Evolutionary conservation across 92 coral and sea anemone species (phyloP).

Genomic region (Diadumene lineata): DNA sequence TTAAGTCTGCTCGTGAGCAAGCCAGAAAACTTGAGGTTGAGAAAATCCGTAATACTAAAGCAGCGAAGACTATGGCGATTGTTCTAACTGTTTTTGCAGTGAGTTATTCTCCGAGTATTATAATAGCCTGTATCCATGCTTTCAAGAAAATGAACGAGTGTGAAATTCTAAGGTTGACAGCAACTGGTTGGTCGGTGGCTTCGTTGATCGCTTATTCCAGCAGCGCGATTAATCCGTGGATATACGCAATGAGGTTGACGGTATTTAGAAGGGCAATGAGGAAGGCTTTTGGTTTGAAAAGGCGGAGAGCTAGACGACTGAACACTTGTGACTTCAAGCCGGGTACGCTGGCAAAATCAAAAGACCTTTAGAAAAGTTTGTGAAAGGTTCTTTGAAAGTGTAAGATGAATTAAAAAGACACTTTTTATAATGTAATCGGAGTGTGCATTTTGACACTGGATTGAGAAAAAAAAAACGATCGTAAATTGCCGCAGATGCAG

Average conservation of each 20-base stretch:
- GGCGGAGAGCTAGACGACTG: no score
- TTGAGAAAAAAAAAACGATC: no score
- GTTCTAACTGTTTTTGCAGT: conserved; percentile 46
- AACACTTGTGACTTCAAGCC: no score
- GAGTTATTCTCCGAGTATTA: conserved; percentile 49
- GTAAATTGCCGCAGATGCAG: no score
- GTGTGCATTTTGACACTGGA: no score
- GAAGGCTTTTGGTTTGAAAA: conserved; percentile 21
- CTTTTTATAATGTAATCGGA: no score
- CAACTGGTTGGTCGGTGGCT: conserved; percentile 69
- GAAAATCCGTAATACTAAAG: conserved; percentile 45
- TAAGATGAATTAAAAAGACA: no score
- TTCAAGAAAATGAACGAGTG: conserved; percentile 26
- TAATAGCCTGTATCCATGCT: conserved; percentile 51
- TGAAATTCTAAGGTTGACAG: conserved; percentile 15
- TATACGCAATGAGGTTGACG: conserved; percentile 56
- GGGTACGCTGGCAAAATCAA: no score
- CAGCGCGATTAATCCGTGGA: conserved; percentile 76
- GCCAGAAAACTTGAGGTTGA: conserved; percentile 23
- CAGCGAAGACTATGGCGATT: conserved; percentile 70
- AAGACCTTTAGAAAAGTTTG: no score
- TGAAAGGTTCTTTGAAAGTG: no score
- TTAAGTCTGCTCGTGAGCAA: conserved; percentile 52
- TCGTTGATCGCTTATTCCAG: conserved; percentile 45
- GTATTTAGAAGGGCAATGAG: conserved; percentile 54